Evolutionary conservation across 1,140 invertebrate genomes (phyloP).

Genomic region (Bombus cullumanus): DNA sequence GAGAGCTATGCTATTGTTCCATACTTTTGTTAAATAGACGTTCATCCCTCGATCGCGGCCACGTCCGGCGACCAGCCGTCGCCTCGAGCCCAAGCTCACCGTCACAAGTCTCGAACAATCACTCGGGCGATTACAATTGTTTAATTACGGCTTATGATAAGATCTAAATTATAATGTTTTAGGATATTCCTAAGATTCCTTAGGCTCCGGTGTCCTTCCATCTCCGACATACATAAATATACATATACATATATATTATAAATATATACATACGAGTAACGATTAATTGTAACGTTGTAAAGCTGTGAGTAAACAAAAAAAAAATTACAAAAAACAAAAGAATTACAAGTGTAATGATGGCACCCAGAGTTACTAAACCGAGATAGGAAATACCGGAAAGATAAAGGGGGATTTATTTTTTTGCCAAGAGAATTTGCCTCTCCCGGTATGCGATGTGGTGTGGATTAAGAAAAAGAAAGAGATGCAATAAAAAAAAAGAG

Average conservation of each 20-base stretch:
- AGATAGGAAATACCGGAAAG: conserved; percentile 16
- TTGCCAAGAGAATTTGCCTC: conserved; percentile 25
- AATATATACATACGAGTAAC: conserved; percentile 61
- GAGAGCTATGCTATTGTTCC: too few relatives aligned
- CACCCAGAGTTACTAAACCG: conserved; percentile 44
- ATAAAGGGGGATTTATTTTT: conserved; percentile 45
- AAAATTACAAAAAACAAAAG: background rate
- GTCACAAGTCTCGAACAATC: too few relatives aligned
- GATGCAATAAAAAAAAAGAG: conserved; percentile 12
- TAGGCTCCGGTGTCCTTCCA: too few relatives aligned
- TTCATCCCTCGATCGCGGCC: too few relatives aligned
- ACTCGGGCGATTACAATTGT: too few relatives aligned
- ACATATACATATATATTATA: conserved; percentile 62
- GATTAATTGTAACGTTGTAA: conserved; percentile 48
- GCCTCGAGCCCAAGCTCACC: too few relatives aligned
- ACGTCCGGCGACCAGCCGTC: too few relatives aligned
- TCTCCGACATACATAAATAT: too few relatives aligned
- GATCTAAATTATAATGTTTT: too few relatives aligned
- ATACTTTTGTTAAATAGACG: too few relatives aligned
- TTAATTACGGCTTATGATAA: too few relatives aligned
- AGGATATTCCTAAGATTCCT: too few relatives aligned
- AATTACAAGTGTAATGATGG: conserved; percentile 12
- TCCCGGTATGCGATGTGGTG: background rate
- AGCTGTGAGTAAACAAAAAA: conserved; percentile 29
- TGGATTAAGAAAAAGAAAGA: conserved; percentile 2